Conservation (phyloP, 2,797 vertebrate species). For the Amazona ochrocephala region DNA sequence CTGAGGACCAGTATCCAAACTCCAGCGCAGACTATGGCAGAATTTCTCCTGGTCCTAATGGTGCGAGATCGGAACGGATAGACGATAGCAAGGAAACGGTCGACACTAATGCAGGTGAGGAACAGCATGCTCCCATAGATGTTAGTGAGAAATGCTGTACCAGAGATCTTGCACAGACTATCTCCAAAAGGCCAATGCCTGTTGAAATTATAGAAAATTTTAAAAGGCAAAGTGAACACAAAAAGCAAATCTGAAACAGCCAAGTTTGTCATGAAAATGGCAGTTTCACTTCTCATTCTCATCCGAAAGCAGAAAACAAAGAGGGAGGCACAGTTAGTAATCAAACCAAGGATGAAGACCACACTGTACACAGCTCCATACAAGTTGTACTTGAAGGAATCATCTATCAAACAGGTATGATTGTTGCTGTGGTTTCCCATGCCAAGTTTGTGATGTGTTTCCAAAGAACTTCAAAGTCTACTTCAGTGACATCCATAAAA, state of each 20-base stretch:
- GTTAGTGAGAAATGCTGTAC: constrained; percentile 96
- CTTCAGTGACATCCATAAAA: constrained; percentile 78
- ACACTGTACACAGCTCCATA: constrained; percentile 95
- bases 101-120: constrained; percentile 96
- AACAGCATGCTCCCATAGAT: constrained; percentile 99
- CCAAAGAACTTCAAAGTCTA: constrained; percentile 56
- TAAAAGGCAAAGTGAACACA: constrained; percentile 95
- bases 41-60: constrained; percentile 90
- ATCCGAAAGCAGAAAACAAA: constrained; percentile 97
- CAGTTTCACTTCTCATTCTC: constrained; percentile 93
- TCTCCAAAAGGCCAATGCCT: constrained; percentile 97
- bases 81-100: constrained; percentile 95
- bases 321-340: constrained; percentile 95
- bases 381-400: constrained; percentile 98
- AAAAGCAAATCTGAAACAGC: constrained; percentile 94
- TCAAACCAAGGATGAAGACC: constrained; percentile 92
- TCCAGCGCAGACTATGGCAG: constrained; percentile 88
- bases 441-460: constrained; percentile 69
- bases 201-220: constrained; percentile 97
- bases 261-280: constrained; percentile 97
- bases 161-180: constrained; percentile 92
- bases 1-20: constrained; percentile 96
- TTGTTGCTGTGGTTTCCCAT: constrained; percentile 89
- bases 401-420: constrained; percentile 91
- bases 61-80: constrained; percentile 93